phyloP scores from a whole-genome alignment of 2,888 invertebrate species.

The Brachylomia viminalis region DNA sequence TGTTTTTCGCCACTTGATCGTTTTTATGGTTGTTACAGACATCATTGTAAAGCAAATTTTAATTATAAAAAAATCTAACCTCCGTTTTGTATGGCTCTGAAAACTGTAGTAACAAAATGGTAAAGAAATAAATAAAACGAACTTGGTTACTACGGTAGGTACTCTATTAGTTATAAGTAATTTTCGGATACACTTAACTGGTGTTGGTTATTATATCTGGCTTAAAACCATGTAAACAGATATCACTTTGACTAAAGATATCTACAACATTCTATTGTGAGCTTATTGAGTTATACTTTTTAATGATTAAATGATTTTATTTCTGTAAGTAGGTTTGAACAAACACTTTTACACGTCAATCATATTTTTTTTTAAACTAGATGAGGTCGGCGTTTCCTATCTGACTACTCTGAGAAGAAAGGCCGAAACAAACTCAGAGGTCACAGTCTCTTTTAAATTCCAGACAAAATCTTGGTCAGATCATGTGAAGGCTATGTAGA shows the following conservation, averaged over 20 bases:
- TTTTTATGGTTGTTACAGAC: conserved; percentile 22
- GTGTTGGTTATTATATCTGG: background rate
- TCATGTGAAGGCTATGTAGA: too few relatives aligned
- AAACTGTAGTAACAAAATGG: background rate
- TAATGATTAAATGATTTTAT: too few relatives aligned
- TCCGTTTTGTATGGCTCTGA: background rate
- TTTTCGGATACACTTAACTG: background rate
- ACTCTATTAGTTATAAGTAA: background rate
- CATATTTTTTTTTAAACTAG: too few relatives aligned
- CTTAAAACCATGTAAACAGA: background rate
- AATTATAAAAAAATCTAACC: background rate
- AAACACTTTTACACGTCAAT: too few relatives aligned
- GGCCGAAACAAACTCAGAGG: too few relatives aligned
- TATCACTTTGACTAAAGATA: background rate
- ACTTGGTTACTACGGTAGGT: background rate
- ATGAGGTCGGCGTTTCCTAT: too few relatives aligned
- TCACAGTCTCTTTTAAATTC: too few relatives aligned
- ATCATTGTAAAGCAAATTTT: conserved; percentile 1
- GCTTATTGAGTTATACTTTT: too few relatives aligned
- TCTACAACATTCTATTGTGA: background rate
- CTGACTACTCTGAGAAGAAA: too few relatives aligned
- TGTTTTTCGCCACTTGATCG: conserved; percentile 13
- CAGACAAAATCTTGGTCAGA: too few relatives aligned
- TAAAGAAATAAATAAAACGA: background rate
- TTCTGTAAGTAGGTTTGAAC: too few relatives aligned